Percentiles rank a stretch among this genome's conserved stretches.
phyloP scores from a whole-genome alignment of 2,113 vertebrate genomes.

The Cryptomyrus ogoouensis region DNA sequence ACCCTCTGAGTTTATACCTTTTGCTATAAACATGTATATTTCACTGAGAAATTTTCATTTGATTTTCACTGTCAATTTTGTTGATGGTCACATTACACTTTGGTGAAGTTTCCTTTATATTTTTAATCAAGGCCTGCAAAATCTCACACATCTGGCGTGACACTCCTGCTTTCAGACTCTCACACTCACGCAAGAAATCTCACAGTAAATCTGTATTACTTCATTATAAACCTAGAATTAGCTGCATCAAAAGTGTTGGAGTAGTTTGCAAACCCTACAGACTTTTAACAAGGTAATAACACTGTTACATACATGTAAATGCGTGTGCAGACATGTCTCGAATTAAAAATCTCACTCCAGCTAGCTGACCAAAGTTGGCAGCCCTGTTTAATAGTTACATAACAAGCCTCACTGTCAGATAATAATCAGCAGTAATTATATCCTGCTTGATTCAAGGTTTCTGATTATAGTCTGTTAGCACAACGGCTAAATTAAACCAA shows the following conservation, averaged over 20 bases:
- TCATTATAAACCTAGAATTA: neutral
- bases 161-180: neutral
- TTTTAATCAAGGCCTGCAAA: neutral
- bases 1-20: neutral
- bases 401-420: neutral
- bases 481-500: neutral
- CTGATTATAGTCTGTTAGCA: neutral
- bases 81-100: neutral
- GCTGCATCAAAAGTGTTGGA: neutral
- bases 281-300: neutral
- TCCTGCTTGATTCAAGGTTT: neutral
- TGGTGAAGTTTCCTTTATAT: neutral
- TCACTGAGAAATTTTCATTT: neutral
- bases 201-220: neutral
- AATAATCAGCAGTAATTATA: neutral
- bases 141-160: neutral
- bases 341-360: neutral
- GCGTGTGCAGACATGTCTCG: neutral
- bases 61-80: neutral
- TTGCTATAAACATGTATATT: neutral
- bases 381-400: neutral
- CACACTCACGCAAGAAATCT: neutral
- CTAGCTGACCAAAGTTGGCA: neutral
- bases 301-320: neutral
- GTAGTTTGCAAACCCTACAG: neutral